A percentile compares a stretch with the other conserved stretches of the same genome.
phyloP scores from a whole-genome alignment of 2,888 invertebrate species.

The Thereva nobilitata region DNA sequence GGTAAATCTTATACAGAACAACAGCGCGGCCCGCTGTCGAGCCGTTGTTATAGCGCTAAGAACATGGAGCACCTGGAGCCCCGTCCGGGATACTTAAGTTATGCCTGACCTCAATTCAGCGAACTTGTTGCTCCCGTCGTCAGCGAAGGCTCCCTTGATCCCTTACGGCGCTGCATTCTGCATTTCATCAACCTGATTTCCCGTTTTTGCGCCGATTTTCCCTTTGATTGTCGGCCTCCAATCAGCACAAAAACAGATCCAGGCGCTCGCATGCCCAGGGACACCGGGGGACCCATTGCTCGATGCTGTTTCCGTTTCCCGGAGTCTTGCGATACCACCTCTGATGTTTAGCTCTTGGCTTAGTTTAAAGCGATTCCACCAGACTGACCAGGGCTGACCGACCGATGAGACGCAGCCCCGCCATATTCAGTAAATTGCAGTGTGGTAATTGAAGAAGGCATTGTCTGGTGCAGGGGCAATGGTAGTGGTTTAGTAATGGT shows the following conservation, averaged over 20 bases:
- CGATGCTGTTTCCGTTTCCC: no score
- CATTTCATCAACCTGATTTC: slow-evolving; percentile 27
- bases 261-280: no score
- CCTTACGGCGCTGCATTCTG: slow-evolving; percentile 6
- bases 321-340: no score
- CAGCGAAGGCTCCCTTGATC: neutral
- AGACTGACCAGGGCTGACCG: no score
- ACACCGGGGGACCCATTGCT: no score
- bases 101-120: slow-evolving; percentile 27
- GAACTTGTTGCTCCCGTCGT: slow-evolving; percentile 20
- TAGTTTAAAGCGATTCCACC: no score
- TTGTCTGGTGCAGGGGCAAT: slow-evolving; percentile 18
- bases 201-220: slow-evolving; percentile 1
- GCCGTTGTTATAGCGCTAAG: neutral
- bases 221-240: neutral
- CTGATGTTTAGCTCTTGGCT: no score
- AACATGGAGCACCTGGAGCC: slow-evolving; percentile 11
- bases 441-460: slow-evolving; percentile 21
- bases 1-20: slow-evolving; percentile 17
- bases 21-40: slow-evolving; percentile 1
- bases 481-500: neutral
- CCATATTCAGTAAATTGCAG: slow-evolving; percentile 9
- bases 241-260: no score
- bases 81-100: slow-evolving; percentile 18
- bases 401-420: neutral